A percentile compares a stretch with the other conserved stretches of the same genome.
phyloP scores from a whole-genome alignment of 2,888 invertebrate genomes.

The Spilosoma lubricipeda region DNA sequence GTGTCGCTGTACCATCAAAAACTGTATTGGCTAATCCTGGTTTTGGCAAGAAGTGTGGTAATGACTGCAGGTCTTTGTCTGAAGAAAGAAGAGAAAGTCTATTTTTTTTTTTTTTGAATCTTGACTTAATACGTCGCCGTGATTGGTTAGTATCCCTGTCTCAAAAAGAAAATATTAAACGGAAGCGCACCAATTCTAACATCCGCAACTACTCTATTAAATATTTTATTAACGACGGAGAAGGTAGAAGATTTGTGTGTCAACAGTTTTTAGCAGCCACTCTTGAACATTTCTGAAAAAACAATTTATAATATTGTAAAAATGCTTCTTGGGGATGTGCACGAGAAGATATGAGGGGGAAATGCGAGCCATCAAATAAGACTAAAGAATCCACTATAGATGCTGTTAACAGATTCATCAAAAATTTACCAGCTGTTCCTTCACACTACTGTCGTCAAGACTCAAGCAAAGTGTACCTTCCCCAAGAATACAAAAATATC shows the following conservation, averaged over 20 bases:
- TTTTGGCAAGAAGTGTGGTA: not conserved
- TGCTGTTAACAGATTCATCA: not conserved
- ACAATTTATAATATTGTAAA: slow-evolving; percentile 8
- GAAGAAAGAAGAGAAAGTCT: no score
- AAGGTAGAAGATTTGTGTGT: not conserved
- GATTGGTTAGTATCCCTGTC: not conserved
- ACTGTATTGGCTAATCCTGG: not conserved
- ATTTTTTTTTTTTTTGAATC: no score
- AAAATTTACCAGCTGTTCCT: slow-evolving; percentile 17
- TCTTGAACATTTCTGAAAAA: not conserved
- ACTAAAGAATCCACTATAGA: slow-evolving; percentile 5
- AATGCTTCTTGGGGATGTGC: slow-evolving; percentile 10
- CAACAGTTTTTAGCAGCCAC: slow-evolving; percentile 16
- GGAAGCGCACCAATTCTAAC: not conserved
- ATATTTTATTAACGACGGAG: no score
- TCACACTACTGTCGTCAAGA: slow-evolving; percentile 23
- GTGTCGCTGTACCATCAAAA: not conserved
- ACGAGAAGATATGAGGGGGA: not conserved
- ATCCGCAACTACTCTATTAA: not conserved
- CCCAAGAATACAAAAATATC: slow-evolving; percentile 10
- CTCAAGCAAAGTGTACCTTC: slow-evolving; percentile 28
- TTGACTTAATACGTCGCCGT: not conserved
- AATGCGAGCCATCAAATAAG: slow-evolving; percentile 7
- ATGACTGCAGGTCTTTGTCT: not conserved
- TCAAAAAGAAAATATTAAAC: not conserved